Evolutionary conservation across 2,113 vertebrate species (phyloP), one percentile per base, ranked within the genome.

Genomic region (Anarrhichthys ocellatus): DNA sequence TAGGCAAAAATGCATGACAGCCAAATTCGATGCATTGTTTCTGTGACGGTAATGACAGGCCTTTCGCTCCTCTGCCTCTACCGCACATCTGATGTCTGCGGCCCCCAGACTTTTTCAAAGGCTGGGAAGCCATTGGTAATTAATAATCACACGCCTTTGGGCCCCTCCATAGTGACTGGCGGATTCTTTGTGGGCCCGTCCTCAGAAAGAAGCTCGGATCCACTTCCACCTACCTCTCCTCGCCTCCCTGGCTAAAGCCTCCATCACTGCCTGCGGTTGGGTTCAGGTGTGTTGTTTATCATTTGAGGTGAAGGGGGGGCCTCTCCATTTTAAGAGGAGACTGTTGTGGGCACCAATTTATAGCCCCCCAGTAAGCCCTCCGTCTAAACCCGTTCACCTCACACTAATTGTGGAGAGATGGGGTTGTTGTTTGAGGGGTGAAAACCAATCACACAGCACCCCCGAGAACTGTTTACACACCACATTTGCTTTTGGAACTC

Each of bases 1-100:
- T 94, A 94, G 88, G 89, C 81, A 94, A 93, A 95, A 94, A 95
- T 95, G 93, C 93, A 93, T 94, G 93, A 95, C 93, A 93, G 91
- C 91, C 88, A 94, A 92, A 94, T 92, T 91, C 87, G 68, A 63
- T 27, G 83, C 93, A 92, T 94, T 94, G 92, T 95, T 94, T 95
- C 85, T 92, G 83, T 92, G 90, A 93, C 71, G 84, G 85, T 92
- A 90, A 92, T 93, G 92, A 94, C 90, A 92, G 90, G 90, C 83
- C 87, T 89, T 91, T 89, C 80, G 80, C 82, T 84, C 77, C 84
- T 87, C 73, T 71, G 73, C 81, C 87, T 86, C 87, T 83, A 86
- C 80, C 82, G 86, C 87, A 91, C 84, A 90, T 90, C 75, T 91
- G 90, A 92, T 88, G 90, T 86, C 91, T 91, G 92, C 14, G 81